Evolutionary conservation across 2,797 vertebrate genomes (phyloP).

Genomic region (Limnodromus scolopaceus): DNA sequence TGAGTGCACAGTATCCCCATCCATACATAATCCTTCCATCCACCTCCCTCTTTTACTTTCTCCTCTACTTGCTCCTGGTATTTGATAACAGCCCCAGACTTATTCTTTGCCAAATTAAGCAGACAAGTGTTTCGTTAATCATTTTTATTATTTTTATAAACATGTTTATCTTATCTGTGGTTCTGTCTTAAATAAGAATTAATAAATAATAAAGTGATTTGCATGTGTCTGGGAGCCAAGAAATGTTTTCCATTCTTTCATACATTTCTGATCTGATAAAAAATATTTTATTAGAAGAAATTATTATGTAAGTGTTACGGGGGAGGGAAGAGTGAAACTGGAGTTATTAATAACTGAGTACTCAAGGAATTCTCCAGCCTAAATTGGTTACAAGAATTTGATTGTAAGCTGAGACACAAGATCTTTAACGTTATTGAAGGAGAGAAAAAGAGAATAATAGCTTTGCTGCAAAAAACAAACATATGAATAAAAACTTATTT

Average conservation of each 20-base stretch:
- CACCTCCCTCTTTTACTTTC: background rate
- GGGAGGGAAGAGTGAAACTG: background rate
- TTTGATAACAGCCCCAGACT: background rate
- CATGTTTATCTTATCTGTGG: background rate
- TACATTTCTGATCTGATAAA: background rate
- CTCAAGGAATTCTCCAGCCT: background rate
- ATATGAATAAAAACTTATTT: constrained; percentile 33
- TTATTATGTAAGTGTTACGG: background rate
- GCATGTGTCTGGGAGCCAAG: background rate
- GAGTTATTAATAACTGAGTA: background rate
- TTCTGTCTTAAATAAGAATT: constrained; percentile 1
- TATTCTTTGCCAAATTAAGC: background rate
- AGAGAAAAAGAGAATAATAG: background rate
- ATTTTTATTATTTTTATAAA: background rate
- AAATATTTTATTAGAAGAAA: constrained; percentile 16
- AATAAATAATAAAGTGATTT: background rate
- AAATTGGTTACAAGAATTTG: background rate
- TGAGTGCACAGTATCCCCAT: background rate
- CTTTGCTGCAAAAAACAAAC: background rate
- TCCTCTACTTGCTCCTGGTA: background rate
- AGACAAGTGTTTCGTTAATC: background rate
- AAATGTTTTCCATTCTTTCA: background rate
- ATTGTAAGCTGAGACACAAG: background rate
- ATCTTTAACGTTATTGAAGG: background rate
- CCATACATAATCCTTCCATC: background rate